phyloP scores from a whole-genome alignment of 2,113 vertebrate species.

The Nothobranchius furzeri region DNA sequence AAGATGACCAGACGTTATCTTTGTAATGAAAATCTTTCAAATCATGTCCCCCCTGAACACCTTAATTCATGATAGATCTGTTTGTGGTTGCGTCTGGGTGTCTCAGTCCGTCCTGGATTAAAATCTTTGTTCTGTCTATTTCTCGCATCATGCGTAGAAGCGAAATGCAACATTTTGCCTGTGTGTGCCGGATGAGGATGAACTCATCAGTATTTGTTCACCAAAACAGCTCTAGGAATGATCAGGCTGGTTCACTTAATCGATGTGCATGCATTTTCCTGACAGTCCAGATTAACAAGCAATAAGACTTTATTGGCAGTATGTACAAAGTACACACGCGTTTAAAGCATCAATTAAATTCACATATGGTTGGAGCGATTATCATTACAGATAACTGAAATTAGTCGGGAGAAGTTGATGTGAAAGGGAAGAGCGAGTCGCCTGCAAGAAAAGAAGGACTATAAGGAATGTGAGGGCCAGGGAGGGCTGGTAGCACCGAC shows the following conservation, averaged over 20 bases:
- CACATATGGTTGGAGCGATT: slow-evolving; percentile 76
- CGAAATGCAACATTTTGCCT: slow-evolving; percentile 55
- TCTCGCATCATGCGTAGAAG: slow-evolving; percentile 25
- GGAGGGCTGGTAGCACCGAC: slow-evolving; percentile 64
- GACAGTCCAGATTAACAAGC: slow-evolving; percentile 68
- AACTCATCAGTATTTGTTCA: slow-evolving; percentile 56
- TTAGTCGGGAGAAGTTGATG: slow-evolving; percentile 61
- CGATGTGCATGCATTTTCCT: slow-evolving; percentile 55
- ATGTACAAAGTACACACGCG: slow-evolving; percentile 39
- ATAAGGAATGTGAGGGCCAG: slow-evolving; percentile 57
- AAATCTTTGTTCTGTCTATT: neutral
- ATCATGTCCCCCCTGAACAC: neutral
- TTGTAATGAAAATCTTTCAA: neutral
- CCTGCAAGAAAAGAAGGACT: slow-evolving; percentile 66
- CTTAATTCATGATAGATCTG: neutral
- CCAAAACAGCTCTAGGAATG: slow-evolving; percentile 53
- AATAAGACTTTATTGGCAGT: slow-evolving; percentile 66
- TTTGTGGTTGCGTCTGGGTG: no score
- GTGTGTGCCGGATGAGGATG: slow-evolving; percentile 47
- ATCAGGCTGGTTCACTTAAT: slow-evolving; percentile 63
- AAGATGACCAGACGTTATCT: neutral
- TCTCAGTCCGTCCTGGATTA: no score
- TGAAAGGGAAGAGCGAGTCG: slow-evolving; percentile 60
- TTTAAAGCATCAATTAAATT: slow-evolving; percentile 65
- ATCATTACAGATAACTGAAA: slow-evolving; percentile 73